A percentile compares a stretch with the other conserved stretches of the same genome.
Evolutionary conservation across 2,888 invertebrate genomes (phyloP).

Genomic region (Panorpa germanica): DNA sequence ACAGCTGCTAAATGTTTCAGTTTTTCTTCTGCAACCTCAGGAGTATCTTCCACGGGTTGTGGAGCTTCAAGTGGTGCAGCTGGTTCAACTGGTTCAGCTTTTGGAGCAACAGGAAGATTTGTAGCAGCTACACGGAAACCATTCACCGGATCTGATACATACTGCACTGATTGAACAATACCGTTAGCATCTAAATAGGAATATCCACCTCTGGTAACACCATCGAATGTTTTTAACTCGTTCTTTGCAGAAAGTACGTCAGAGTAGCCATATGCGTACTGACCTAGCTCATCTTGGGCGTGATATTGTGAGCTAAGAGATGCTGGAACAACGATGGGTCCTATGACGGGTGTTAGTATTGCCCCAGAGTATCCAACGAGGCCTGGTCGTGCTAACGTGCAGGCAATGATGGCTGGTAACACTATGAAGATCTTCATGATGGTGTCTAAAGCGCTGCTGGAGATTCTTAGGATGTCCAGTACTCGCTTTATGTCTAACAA

Average conservation of each 20-base stretch:
- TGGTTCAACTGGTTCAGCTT: slow-evolving; percentile 11
- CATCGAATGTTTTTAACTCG: slow-evolving; percentile 28
- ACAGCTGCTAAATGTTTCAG: slow-evolving; percentile 13
- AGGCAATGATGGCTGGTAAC: too few species aligned
- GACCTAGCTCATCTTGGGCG: slow-evolving; percentile 31
- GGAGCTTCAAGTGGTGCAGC: too few species aligned
- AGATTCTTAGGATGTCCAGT: too few species aligned
- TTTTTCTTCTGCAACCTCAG: slow-evolving; percentile 12
- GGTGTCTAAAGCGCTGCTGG: too few species aligned
- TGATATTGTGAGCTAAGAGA: slow-evolving; percentile 29
- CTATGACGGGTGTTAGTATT: too few species aligned
- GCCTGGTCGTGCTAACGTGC: too few species aligned
- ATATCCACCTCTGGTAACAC: slow-evolving; percentile 30
- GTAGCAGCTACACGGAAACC: slow-evolving; percentile 34
- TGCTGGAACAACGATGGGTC: too few species aligned
- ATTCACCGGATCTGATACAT: slow-evolving; percentile 26
- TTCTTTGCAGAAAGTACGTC: slow-evolving; percentile 30
- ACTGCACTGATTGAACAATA: slow-evolving; percentile 27
- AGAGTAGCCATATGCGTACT: slow-evolving; percentile 31
- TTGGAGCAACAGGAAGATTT: slow-evolving; percentile 24
- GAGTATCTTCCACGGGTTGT: too few species aligned
- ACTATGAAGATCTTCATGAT: too few species aligned
- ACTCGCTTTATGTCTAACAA: too few species aligned
- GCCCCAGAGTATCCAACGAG: too few species aligned
- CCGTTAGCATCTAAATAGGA: slow-evolving; percentile 32